Base-by-base conservation (phyloP, 2,888 invertebrate species). In the Therioaphis trifolii region DNA sequence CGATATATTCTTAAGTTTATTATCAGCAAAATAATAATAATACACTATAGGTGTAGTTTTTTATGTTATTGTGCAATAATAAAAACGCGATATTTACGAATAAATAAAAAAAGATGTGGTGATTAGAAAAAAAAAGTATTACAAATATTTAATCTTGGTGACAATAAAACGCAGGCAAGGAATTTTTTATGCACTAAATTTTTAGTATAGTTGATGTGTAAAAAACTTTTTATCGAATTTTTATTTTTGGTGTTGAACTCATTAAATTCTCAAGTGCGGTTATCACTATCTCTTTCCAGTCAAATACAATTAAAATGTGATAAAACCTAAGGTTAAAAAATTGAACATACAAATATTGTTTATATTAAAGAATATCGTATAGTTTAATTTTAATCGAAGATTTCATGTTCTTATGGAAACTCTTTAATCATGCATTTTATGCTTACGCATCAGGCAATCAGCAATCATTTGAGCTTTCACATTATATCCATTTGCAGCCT, bases 391-490 rank as follows among this genome's bases (percentile, higher is more conserved):
- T 68, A 40, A 40, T 68, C 12, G 40, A 43, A 21, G 4, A 21
- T 40, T 21, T 66, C n/a, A 49, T 21, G 9, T 66, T 66, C n/a
- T 49, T 24, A 18, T 71, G 27, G 11, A 72, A 52, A n/a, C n/a
- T 49, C 24, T 27, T 43, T 46, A 9, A 35, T 35, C 3, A 35
- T 35, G 7, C 35, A 7, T 35, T 35, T 5, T 35, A 12, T 46
- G 15, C 35, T 9, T 63, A 18, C 18, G 29, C 18, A 35, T 4
- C 9, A 7, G 15, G 18, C 35, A 35, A 7, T 7, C 35, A 7
- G 35, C 4, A 35, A 35, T 18, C 55, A 5, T 46, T 63, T 14
- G 7, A 15, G 46, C 49, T 72, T 82, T 82, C 72, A 74, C 82
- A 46, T 68, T 55, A 24, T 21, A 35, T 40, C 18, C 21, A 4